Percentiles rank a stretch among this genome's conserved stretches.
Conservation (phyloP, 2,797 vertebrate species). For the Tenualosa ilisha region DNA sequence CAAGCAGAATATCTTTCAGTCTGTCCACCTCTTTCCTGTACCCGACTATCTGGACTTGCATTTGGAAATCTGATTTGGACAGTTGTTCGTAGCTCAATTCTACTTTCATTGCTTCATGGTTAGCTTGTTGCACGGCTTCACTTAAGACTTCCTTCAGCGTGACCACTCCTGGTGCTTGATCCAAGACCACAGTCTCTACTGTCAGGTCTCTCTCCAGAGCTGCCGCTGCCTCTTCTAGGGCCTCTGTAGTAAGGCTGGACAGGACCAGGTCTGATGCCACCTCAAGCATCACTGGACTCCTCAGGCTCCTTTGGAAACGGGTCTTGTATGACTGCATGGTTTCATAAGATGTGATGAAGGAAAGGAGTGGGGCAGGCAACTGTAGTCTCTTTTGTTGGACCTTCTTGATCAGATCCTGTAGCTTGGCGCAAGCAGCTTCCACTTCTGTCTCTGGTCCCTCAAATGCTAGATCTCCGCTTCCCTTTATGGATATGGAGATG, state of each 20-base stretch:
- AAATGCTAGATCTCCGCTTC: constrained; percentile 35
- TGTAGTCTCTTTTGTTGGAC: constrained; percentile 51
- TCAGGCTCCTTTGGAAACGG: constrained; percentile 56
- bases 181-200: constrained; percentile 39
- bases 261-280: constrained; percentile 53
- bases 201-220: constrained; percentile 55
- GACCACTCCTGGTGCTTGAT: constrained; percentile 47
- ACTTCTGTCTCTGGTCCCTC: constrained; percentile 56
- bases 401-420: constrained; percentile 47
- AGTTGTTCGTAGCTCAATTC: constrained; percentile 45
- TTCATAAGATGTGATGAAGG: constrained; percentile 55
- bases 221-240: constrained; percentile 57
- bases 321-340: constrained; percentile 49
- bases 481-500: constrained; percentile 35
- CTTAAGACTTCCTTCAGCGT: constrained; percentile 53
- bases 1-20: constrained; percentile 52
- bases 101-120: constrained; percentile 47
- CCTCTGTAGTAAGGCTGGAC: constrained; percentile 58
- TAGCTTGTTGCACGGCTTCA: constrained; percentile 43
- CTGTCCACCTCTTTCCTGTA: constrained; percentile 56
- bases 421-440: constrained; percentile 32
- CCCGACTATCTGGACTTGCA: constrained; percentile 58
- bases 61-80: neutral
- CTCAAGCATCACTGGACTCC: constrained; percentile 56
- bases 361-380: constrained; percentile 32